These are phyloP conservation scores for Cynoglossus semilaevis DNA, from an alignment of 2,113 vertebrate genomes.

Conservation along the genomic window DNA sequence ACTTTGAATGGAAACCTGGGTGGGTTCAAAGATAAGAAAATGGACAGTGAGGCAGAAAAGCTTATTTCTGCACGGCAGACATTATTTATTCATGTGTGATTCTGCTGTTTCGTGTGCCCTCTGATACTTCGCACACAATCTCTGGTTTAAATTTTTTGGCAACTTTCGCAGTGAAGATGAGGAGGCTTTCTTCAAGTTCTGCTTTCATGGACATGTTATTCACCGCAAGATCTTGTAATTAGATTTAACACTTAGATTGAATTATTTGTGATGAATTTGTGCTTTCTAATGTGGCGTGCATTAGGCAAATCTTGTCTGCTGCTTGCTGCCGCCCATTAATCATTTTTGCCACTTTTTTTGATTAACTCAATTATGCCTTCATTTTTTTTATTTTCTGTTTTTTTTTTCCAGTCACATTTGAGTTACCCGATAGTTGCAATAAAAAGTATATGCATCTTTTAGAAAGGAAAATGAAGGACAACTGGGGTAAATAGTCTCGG, in stretches of 20 bases:
- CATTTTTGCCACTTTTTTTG: neutral
- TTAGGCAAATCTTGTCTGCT: neutral
- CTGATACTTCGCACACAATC: constrained; percentile 3
- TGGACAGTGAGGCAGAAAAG: constrained; percentile 70
- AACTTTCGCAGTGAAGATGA: constrained; percentile 25
- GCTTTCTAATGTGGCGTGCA: constrained; percentile 13
- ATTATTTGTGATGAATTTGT: constrained; percentile 5
- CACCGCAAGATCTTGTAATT: neutral
- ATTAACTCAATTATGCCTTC: neutral
- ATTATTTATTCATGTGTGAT: constrained; percentile 55
- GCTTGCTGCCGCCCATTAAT: constrained; percentile 6
- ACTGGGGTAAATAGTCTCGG: constrained; percentile 61
- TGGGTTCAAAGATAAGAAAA: constrained; percentile 83
- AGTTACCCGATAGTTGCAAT: neutral
- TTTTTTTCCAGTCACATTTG: neutral
- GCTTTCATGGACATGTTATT: constrained; percentile 10
- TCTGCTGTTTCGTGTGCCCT: constrained; percentile 15
- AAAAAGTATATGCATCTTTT: neutral
- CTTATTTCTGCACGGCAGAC: constrained; percentile 71
- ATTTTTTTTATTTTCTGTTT: neutral
- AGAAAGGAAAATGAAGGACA: constrained; percentile 36
- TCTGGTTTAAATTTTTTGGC: constrained; percentile 17
- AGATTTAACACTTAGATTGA: constrained; percentile 19
- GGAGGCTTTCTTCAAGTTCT: constrained; percentile 1
- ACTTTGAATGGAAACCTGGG: constrained; percentile 99